Conservation (phyloP, 2,888 invertebrate genomes). For the Rhimphoctona megacephalus region DNA sequence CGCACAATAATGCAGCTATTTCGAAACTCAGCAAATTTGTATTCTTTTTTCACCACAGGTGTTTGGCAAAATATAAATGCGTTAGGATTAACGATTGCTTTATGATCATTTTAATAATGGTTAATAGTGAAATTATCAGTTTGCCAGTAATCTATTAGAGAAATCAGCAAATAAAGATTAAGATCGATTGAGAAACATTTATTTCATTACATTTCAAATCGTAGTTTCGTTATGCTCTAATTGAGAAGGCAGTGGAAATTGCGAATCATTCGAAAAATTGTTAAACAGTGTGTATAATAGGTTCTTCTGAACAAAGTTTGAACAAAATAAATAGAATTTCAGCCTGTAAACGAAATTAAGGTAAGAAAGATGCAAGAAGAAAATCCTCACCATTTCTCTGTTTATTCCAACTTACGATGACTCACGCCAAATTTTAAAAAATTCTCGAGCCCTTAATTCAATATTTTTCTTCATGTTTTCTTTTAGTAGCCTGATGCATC, state of each 20-base stretch:
- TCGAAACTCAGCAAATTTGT: background rate
- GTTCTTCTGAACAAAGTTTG: background rate
- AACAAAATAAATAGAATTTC: background rate
- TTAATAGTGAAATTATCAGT: conserved; percentile 14
- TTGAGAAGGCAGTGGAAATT: background rate
- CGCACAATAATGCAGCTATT: background rate
- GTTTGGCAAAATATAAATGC: background rate
- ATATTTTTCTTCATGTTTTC: background rate
- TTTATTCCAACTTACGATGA: background rate
- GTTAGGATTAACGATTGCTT: background rate
- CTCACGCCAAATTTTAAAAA: background rate
- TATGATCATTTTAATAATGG: conserved; percentile 1
- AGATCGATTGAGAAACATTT: conserved; percentile 8
- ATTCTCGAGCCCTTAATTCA: conserved; percentile 6
- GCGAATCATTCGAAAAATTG: background rate
- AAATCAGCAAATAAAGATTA: conserved; percentile 20
- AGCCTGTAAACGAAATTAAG: background rate
- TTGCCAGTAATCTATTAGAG: background rate
- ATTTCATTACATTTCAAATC: conserved; percentile 10
- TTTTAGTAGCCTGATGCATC: conserved; percentile 2
- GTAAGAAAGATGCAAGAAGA: background rate
- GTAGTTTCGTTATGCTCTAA: conserved; percentile 13
- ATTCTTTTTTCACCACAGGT: background rate
- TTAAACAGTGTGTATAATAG: background rate
- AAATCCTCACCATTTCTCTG: background rate